Evolutionary conservation across 92 coral and sea anemone species (phyloP).

Genomic region (Epizoanthus ramosus): DNA sequence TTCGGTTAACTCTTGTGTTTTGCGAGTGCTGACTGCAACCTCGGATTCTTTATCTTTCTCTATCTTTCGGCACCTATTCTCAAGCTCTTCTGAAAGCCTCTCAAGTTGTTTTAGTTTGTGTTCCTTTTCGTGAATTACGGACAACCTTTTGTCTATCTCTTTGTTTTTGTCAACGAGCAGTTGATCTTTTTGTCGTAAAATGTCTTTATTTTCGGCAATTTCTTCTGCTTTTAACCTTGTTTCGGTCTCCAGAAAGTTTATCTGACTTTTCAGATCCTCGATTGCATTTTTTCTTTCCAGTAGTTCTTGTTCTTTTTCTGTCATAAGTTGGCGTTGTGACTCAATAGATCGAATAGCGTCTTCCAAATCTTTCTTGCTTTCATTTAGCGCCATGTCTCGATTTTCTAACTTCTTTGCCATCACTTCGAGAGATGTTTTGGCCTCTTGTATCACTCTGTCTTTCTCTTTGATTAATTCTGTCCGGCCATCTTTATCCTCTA

Average conservation of each 20-base stretch:
- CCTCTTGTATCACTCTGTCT: conserved; percentile 2
- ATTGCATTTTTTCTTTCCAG: conserved; percentile 47
- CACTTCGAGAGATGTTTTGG: conserved; percentile 1
- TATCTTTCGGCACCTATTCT: conserved; percentile 27
- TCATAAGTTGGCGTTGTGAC: conserved; percentile 29
- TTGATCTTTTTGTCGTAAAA: conserved; percentile 54
- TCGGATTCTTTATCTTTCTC: conserved; percentile 40
- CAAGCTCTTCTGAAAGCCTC: conserved; percentile 23
- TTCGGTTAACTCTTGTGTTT: conserved; percentile 41
- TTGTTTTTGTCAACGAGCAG: conserved; percentile 44
- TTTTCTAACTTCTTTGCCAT: conserved; percentile 28
- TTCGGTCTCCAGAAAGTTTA: conserved; percentile 50
- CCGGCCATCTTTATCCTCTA: conserved; percentile 16
- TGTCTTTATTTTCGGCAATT: conserved; percentile 43
- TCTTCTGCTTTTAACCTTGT: conserved; percentile 52
- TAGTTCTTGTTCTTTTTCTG: conserved; percentile 51
- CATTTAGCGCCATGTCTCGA: not conserved
- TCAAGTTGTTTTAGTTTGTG: conserved; percentile 45
- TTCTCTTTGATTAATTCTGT: conserved; percentile 8
- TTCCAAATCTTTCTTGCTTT: conserved; percentile 12
- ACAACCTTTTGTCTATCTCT: conserved; percentile 41
- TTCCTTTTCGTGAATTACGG: conserved; percentile 42
- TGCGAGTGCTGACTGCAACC: conserved; percentile 14
- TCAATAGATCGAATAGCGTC: not conserved
- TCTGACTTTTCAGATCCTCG: conserved; percentile 55